Base-by-base conservation (phyloP, 2,888 invertebrate species). In the Pseudococcus viburni region DNA sequence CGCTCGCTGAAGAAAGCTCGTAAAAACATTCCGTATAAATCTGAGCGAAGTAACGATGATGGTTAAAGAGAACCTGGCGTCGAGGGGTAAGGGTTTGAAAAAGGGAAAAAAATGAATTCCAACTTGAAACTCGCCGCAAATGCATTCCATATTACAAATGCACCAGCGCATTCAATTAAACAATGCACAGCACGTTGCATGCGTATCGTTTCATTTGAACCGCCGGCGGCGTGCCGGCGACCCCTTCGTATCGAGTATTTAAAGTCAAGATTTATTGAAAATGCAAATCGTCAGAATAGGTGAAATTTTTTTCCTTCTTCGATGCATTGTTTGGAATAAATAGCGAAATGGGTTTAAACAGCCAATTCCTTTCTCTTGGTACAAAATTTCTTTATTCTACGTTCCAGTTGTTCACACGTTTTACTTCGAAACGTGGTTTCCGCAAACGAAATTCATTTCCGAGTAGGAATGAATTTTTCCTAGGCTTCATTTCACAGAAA, bases 91-190 rank as follows among this genome's bases (percentile, higher is more conserved):
- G 19, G 26, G 68, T 19, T 22, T 5, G 33, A 17, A 73, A 39
- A 6, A 6, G 7, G 17, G 1, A 80, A 80, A 80, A 80, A 80
- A 26, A 80, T 15, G 12, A 12, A 73, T 33, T 73, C 15, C 59
- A 33, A 73, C 68, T 73, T 6, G 68, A 73, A 73, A 4, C 42
- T 42, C 42, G 42, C 42, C 80, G 46, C 42, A 80, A 80, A 80
- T 80, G 80, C 80, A 42, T 33, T 80, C 42, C 42, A 42, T 33
- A 33, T 42, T 17, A 80, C 80, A 80, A 80, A 42, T 80, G 80
- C 42, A 80, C 80, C 42, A 46, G 80, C 19, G 80, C 39, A 80
- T 80, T 80, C 80, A 46, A 80, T 80, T 80, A 80, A 80, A 80
- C 80, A 80, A 39, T 39, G 80, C 80, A 15, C 9, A 80, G 80